These are phyloP conservation scores for Sinelater perroti DNA, from an alignment of 2,888 invertebrate genomes.

Conservation along the genomic window DNA sequence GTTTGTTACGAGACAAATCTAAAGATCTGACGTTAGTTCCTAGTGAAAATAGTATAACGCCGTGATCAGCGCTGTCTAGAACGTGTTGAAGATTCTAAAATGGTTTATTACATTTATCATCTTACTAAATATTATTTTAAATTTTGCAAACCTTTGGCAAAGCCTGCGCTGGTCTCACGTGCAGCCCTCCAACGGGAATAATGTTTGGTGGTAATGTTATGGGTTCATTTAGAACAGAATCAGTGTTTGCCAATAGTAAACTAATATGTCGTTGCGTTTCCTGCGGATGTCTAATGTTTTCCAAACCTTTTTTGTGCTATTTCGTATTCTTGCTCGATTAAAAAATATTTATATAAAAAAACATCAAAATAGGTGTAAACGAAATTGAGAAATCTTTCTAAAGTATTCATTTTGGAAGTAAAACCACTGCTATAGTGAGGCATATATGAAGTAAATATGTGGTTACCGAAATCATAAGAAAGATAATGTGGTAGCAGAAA, in stretches of 20 bases:
- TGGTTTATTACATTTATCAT: neutral
- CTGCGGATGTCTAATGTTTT: slow-evolving; percentile 43
- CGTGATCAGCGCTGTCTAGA: slow-evolving; percentile 49
- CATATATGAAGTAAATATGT: slow-evolving; percentile 46
- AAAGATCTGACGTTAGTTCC: slow-evolving; percentile 52
- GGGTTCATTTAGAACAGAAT: slow-evolving; percentile 50
- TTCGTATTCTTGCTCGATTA: too few relatives aligned
- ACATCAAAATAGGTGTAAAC: slow-evolving; percentile 32
- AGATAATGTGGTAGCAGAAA: slow-evolving; percentile 27
- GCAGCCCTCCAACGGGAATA: slow-evolving; percentile 56
- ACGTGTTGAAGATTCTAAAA: slow-evolving; percentile 36
- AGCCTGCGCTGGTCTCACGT: slow-evolving; percentile 46
- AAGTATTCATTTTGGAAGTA: slow-evolving; percentile 43
- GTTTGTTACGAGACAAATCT: slow-evolving; percentile 38
- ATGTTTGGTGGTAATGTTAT: slow-evolving; percentile 55
- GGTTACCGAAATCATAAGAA: slow-evolving; percentile 44
- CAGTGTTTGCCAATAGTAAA: slow-evolving; percentile 50
- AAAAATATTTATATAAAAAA: slow-evolving; percentile 44
- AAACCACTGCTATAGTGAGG: slow-evolving; percentile 43
- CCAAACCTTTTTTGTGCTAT: slow-evolving; percentile 48
- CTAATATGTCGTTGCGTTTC: slow-evolving; percentile 47
- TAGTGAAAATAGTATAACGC: slow-evolving; percentile 55
- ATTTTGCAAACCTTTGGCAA: slow-evolving; percentile 48
- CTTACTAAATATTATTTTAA: neutral
- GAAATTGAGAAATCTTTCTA: slow-evolving; percentile 44